phyloP scores from a whole-genome alignment of 2,797 vertebrate species.

The Sebastes kiyomatsui region DNA sequence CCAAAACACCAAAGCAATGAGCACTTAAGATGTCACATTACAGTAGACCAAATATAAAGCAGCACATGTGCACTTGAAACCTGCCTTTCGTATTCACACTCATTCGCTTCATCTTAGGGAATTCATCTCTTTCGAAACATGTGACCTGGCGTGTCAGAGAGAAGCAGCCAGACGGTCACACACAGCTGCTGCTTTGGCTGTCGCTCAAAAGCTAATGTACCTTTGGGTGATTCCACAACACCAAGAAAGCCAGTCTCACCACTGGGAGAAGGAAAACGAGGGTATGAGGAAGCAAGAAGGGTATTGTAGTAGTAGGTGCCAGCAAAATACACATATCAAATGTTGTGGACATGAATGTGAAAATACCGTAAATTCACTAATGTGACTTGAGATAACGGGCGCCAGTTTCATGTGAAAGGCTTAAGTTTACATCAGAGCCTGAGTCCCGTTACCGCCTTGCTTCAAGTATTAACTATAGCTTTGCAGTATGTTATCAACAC shows the following conservation, averaged over 20 bases:
- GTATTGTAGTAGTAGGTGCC: neutral
- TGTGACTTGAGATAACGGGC: too few species aligned
- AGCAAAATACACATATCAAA: neutral
- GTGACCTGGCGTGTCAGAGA: slow-evolving; percentile 52
- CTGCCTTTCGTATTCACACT: neutral
- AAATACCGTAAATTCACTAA: neutral
- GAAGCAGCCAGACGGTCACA: slow-evolving; percentile 58
- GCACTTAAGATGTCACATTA: neutral
- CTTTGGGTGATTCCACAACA: slow-evolving; percentile 49
- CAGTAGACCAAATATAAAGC: neutral
- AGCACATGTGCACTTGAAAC: neutral
- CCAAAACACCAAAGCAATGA: neutral
- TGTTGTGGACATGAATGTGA: neutral
- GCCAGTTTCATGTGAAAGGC: too few species aligned
- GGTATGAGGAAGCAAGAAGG: neutral
- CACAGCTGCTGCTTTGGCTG: slow-evolving; percentile 75
- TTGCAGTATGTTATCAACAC: neutral
- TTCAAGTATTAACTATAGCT: neutral
- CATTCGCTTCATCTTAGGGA: slow-evolving; percentile 8
- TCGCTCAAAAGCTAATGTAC: slow-evolving; percentile 69
- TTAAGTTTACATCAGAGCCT: too few species aligned
- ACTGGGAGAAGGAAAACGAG: neutral
- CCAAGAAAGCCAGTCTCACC: slow-evolving; percentile 25
- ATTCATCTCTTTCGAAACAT: slow-evolving; percentile 46
- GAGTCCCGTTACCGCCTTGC: too few species aligned